Conservation (phyloP, 2,797 vertebrate genomes). For the Rachycentron canadum region DNA sequence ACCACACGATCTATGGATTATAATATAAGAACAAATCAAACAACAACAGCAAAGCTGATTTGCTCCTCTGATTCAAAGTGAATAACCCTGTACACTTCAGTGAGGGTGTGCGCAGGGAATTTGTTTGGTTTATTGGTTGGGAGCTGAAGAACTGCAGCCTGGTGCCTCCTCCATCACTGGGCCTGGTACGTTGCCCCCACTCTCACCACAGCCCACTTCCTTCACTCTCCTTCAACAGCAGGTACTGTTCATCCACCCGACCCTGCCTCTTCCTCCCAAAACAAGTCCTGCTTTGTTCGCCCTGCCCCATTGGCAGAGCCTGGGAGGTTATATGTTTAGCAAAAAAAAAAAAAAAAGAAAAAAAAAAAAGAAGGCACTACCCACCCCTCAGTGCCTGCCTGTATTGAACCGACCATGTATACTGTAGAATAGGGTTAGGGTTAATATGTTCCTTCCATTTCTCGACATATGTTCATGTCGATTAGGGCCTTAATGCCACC, state of each 20-base stretch:
- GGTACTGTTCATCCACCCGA: slow-evolving; percentile 83
- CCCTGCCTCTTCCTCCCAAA: slow-evolving; percentile 80
- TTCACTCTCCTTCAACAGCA: slow-evolving; percentile 85
- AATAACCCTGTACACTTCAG: neutral
- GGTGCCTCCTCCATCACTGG: slow-evolving; percentile 75
- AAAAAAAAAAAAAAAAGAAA: slow-evolving; percentile 58
- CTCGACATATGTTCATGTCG: neutral
- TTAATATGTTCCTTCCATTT: slow-evolving; percentile 1
- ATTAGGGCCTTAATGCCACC: neutral
- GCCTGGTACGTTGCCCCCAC: slow-evolving; percentile 77
- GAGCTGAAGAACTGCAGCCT: slow-evolving; percentile 28
- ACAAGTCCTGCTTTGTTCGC: slow-evolving; percentile 87
- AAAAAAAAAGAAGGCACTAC: no score
- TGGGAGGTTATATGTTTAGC: slow-evolving; percentile 77
- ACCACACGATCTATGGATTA: neutral
- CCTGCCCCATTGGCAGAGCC: slow-evolving; percentile 59
- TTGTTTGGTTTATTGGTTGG: neutral
- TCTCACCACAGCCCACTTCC: slow-evolving; percentile 82
- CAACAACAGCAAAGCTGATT: neutral
- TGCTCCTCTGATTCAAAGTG: slow-evolving; percentile 5
- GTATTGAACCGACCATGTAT: slow-evolving; percentile 30
- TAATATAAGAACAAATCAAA: neutral
- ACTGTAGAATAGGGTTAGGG: slow-evolving; percentile 16
- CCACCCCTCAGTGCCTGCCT: slow-evolving; percentile 52
- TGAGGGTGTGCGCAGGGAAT: slow-evolving; percentile 5